These are phyloP conservation scores for Sesia bembeciformis DNA, from an alignment of 2,888 invertebrate genomes.

Conservation along the genomic window DNA sequence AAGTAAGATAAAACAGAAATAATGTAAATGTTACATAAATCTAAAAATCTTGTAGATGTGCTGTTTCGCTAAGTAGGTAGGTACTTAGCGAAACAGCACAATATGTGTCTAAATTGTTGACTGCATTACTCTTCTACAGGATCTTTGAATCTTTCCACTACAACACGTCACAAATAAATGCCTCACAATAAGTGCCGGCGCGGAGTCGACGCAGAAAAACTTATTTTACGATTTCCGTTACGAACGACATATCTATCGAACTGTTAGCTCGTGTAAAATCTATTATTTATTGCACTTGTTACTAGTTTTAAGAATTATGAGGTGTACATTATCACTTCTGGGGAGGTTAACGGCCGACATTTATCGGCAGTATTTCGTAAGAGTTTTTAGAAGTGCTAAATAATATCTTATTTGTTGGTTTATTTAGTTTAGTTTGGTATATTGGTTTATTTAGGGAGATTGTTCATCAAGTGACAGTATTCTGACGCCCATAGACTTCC, in stretches of 20 bases:
- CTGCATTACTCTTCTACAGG: too few species aligned
- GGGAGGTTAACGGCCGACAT: constrained; percentile 3
- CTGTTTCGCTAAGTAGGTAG: too few species aligned
- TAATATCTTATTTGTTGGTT: too few species aligned
- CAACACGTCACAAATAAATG: constrained; percentile 4
- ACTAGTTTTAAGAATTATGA: constrained; percentile 31
- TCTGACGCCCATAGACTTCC: too few species aligned
- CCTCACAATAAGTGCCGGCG: constrained; percentile 20
- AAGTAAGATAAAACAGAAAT: too few species aligned
- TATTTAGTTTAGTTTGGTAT: too few species aligned
- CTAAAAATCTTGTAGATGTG: too few species aligned
- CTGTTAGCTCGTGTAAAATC: constrained; percentile 49
- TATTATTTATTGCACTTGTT: constrained; percentile 61
- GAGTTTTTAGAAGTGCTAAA: background rate
- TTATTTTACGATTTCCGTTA: constrained; percentile 69
- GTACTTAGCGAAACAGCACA: too few species aligned
- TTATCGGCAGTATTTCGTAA: background rate
- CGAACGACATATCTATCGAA: constrained; percentile 43
- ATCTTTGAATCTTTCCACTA: background rate
- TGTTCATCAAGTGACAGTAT: too few species aligned
- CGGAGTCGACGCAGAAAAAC: constrained; percentile 52
- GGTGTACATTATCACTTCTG: constrained; percentile 13
- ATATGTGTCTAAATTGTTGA: too few species aligned
- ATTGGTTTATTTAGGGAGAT: too few species aligned
- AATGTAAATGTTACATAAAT: too few species aligned